Conservation (phyloP, 2,888 invertebrate species). For the Drosophila bunnanda region DNA sequence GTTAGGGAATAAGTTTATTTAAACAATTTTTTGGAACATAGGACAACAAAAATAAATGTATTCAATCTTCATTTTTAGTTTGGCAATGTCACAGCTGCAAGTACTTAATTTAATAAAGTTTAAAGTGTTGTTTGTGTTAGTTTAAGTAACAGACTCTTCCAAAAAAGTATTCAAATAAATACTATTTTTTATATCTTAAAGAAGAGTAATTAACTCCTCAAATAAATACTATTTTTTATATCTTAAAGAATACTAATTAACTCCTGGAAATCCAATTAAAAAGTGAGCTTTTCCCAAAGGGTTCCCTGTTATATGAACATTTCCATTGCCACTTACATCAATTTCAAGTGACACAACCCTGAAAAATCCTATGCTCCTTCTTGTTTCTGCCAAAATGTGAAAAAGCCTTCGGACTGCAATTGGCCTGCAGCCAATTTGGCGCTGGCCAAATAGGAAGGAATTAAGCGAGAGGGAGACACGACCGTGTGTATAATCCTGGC, state of each 20-base stretch:
- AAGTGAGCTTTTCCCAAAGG: neutral
- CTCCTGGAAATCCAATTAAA: neutral
- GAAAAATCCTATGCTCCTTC: neutral
- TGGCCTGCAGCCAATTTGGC: conserved; percentile 33
- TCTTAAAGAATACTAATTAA: neutral
- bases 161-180: neutral
- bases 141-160: too few species aligned
- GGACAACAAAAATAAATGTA: conserved; percentile 3
- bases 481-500: conserved; percentile 25
- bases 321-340: neutral
- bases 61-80: too few species aligned
- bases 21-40: neutral
- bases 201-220: too few species aligned
- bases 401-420: conserved; percentile 16
- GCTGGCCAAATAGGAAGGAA: conserved; percentile 12
- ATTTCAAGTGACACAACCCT: conserved; percentile 16
- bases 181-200: neutral
- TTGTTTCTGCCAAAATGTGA: conserved; percentile 3
- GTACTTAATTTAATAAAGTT: neutral
- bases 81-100: neutral
- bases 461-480: conserved; percentile 5
- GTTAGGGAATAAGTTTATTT: conserved; percentile 3
- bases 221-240: neutral
- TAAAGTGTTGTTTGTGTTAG: too few species aligned
- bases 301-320: neutral